These are phyloP conservation scores for Crypturellus tataupa DNA, from an alignment of 2,797 vertebrate species.

Conservation along the genomic window DNA sequence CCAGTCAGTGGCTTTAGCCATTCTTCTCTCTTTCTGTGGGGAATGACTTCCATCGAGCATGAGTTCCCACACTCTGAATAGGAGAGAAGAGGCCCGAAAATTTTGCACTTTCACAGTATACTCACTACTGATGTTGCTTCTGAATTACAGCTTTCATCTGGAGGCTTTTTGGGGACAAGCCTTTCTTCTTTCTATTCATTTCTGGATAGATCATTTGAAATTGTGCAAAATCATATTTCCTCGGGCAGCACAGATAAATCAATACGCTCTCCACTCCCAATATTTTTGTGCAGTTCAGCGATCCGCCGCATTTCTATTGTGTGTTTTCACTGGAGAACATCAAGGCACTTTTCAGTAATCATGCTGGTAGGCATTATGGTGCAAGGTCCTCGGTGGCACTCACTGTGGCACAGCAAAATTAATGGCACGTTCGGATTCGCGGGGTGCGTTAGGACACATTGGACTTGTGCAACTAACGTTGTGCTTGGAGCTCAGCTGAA, in stretches of 20 bases:
- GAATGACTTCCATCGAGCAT: constrained; percentile 23
- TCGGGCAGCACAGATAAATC: neutral
- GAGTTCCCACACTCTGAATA: neutral
- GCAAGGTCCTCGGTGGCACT: neutral
- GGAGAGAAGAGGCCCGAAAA: constrained; percentile 6
- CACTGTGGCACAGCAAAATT: neutral
- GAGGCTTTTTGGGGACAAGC: neutral
- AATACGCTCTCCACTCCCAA: neutral
- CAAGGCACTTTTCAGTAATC: neutral
- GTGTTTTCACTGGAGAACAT: neutral
- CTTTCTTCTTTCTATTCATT: neutral
- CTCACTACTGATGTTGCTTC: constrained; percentile 6
- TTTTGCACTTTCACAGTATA: constrained; percentile 32
- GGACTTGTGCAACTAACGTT: neutral
- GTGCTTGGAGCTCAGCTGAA: neutral
- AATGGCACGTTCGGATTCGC: neutral
- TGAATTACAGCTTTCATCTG: neutral
- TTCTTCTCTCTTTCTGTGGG: constrained; percentile 17
- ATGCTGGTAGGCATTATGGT: neutral
- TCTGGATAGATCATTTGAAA: neutral
- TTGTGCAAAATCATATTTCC: constrained; percentile 4
- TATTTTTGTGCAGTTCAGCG: constrained; percentile 19
- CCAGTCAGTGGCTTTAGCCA: constrained; percentile 9
- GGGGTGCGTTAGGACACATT: neutral
- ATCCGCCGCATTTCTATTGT: neutral